phyloP scores from a whole-genome alignment of 1,140 invertebrate species.

The Trichogramma pretiosum region DNA sequence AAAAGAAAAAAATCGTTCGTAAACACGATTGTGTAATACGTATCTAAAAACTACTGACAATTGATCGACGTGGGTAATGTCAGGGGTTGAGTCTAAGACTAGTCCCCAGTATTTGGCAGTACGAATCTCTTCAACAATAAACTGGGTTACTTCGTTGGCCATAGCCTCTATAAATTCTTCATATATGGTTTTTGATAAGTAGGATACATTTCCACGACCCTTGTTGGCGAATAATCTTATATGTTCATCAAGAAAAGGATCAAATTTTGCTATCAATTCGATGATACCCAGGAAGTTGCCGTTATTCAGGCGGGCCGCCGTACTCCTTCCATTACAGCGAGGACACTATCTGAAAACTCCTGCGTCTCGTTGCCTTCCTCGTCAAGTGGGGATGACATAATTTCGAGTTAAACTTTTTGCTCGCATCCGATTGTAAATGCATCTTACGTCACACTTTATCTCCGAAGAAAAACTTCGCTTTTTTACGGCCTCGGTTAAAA shows the following conservation, averaged over 20 bases:
- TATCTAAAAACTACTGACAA: slow-evolving; percentile 28
- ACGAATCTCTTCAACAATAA: slow-evolving; percentile 22
- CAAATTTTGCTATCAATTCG: not conserved
- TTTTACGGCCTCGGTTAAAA: slow-evolving; percentile 6
- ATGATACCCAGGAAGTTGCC: not conserved
- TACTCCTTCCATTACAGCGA: no score
- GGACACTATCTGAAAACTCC: no score
- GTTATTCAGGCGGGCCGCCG: no score
- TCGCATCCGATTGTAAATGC: slow-evolving; percentile 4
- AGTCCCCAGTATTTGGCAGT: not conserved
- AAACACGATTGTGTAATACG: slow-evolving; percentile 15
- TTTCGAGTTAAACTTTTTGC: not conserved
- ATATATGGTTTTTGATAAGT: slow-evolving; percentile 23
- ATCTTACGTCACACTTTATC: not conserved
- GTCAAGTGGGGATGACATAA: no score
- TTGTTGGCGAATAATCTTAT: slow-evolving; percentile 12
- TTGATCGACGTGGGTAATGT: slow-evolving; percentile 34
- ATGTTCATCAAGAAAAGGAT: slow-evolving; percentile 1
- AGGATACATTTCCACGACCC: slow-evolving; percentile 7
- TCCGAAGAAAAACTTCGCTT: not conserved
- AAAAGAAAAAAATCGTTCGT: slow-evolving; percentile 3
- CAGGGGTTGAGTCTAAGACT: slow-evolving; percentile 29
- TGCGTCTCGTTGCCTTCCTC: no score
- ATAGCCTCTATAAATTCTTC: not conserved
- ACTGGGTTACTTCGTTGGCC: slow-evolving; percentile 18